Evolutionary conservation across 2,113 vertebrate genomes (phyloP).

Genomic region (Dipodomys merriami): DNA sequence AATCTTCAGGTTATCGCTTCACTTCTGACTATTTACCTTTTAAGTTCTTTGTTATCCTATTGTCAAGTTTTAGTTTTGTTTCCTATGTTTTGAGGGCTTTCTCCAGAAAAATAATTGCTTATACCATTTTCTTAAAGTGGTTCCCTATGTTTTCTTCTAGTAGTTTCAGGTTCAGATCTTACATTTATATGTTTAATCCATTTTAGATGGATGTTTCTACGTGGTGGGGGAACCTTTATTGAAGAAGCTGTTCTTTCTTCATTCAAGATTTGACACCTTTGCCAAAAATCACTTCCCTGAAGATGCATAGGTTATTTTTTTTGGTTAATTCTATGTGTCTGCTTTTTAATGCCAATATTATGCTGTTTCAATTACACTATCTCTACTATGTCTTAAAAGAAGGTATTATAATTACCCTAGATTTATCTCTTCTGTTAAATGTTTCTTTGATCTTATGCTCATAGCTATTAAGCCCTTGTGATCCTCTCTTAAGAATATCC

Average conservation of each 20-base stretch:
- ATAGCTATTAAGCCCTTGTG: background rate
- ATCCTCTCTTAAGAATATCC: too few species aligned
- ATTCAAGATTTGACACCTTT: background rate
- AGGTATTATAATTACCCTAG: too few species aligned
- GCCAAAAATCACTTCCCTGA: background rate
- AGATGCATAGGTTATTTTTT: background rate
- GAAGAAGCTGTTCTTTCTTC: background rate
- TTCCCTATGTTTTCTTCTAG: too few species aligned
- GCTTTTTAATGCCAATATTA: background rate
- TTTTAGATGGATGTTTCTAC: background rate
- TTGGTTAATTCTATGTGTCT: background rate
- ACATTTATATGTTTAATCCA: background rate
- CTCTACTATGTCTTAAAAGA: background rate
- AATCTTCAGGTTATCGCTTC: background rate
- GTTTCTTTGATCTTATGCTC: background rate
- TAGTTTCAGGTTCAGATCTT: background rate
- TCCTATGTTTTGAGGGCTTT: background rate
- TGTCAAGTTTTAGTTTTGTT: background rate
- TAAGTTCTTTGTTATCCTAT: background rate
- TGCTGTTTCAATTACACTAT: background rate
- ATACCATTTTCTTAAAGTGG: background rate
- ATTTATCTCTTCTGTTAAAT: background rate
- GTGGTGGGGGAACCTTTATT: background rate
- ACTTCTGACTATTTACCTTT: background rate
- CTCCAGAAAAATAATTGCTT: background rate